phyloP scores from a whole-genome alignment of 2,113 vertebrate species.

The Motacilla tschutschensis region DNA sequence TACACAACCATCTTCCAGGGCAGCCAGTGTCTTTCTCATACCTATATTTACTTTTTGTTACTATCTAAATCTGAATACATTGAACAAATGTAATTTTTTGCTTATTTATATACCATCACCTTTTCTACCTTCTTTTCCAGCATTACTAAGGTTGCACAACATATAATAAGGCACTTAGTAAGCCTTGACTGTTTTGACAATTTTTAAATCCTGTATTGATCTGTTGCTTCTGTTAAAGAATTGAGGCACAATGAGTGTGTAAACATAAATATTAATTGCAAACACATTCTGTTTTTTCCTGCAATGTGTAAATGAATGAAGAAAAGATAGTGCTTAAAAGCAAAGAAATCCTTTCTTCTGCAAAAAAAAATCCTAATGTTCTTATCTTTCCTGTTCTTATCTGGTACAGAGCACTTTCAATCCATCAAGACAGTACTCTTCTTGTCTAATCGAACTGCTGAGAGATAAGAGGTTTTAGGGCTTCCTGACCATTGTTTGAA shows the following conservation, averaged over 20 bases:
- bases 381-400: slow-evolving; percentile 52
- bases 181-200: background rate
- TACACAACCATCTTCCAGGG: background rate
- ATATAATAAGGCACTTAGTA: background rate
- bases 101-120: background rate
- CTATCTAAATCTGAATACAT: background rate
- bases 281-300: slow-evolving; percentile 4
- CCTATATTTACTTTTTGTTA: background rate
- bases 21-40: background rate
- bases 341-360: background rate
- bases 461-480: slow-evolving; percentile 63
- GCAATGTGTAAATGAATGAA: slow-evolving; percentile 2
- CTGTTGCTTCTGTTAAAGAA: background rate
- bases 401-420: slow-evolving; percentile 26
- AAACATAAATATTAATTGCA: slow-evolving; percentile 26
- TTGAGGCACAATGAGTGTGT: background rate
- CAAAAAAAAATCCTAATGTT: background rate
- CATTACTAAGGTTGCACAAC: background rate
- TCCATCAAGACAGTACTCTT: slow-evolving; percentile 47
- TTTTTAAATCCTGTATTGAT: background rate
- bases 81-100: background rate
- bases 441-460: slow-evolving; percentile 55
- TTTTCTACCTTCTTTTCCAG: background rate
- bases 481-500: slow-evolving; percentile 65
- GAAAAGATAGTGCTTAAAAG: slow-evolving; percentile 16